A percentile compares a stretch with the other conserved stretches of the same genome.
These are phyloP conservation scores for Myotis planiceps DNA, from an alignment of 2,797 vertebrate genomes.

Conservation along the genomic window DNA sequence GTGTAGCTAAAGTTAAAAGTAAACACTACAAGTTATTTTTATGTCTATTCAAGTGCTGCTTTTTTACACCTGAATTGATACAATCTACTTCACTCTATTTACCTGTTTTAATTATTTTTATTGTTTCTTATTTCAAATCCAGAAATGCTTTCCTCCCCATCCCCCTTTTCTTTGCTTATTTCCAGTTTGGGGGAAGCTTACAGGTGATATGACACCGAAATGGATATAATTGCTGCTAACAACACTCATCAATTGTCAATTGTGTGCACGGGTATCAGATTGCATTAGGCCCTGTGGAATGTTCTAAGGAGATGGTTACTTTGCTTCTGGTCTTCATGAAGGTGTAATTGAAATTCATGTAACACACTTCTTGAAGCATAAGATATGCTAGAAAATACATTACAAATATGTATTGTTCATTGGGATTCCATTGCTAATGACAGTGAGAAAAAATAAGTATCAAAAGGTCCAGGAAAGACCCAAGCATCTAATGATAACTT, in stretches of 20 bases:
- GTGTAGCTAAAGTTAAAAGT: slow-evolving; percentile 34
- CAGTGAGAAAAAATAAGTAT: neutral
- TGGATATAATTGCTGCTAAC: neutral
- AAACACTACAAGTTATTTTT: slow-evolving; percentile 40
- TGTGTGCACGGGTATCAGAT: neutral
- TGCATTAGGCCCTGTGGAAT: neutral
- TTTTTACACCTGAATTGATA: slow-evolving; percentile 39
- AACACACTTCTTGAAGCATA: neutral
- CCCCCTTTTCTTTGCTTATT: neutral
- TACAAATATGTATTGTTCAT: neutral
- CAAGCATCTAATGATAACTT: neutral
- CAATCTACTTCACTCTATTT: neutral
- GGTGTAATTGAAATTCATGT: neutral
- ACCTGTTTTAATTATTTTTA: slow-evolving; percentile 16
- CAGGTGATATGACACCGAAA: neutral
- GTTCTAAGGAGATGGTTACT: neutral
- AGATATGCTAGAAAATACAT: neutral
- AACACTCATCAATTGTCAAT: neutral
- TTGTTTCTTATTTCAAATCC: slow-evolving; percentile 18
- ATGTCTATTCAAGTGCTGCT: neutral
- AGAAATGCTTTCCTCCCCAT: neutral
- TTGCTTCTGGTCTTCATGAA: neutral
- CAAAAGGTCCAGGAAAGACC: neutral
- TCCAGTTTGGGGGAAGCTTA: neutral
- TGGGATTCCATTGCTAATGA: neutral